A percentile compares a stretch with the other conserved stretches of the same genome.
phyloP scores from a whole-genome alignment of 1,140 invertebrate genomes.

The Leguminivora glycinivorella region DNA sequence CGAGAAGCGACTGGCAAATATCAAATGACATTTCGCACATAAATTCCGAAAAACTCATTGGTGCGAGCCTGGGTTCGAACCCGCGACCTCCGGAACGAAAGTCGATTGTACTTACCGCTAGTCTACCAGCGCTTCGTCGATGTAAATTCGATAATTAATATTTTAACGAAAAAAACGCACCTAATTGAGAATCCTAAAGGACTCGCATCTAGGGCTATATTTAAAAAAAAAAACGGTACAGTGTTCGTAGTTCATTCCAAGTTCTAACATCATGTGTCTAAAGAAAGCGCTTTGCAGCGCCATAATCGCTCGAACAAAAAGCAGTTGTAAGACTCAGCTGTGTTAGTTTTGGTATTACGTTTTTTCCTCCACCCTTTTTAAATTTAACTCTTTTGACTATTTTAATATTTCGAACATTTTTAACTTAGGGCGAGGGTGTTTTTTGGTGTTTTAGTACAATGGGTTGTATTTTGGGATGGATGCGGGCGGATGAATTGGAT shows the following conservation, averaged over 20 bases:
- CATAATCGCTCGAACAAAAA: constrained; percentile 31
- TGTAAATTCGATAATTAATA: too few relatives aligned
- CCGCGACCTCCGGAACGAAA: too few relatives aligned
- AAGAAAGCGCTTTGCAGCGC: constrained; percentile 33
- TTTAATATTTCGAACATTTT: constrained; percentile 77
- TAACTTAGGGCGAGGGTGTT: constrained; percentile 65
- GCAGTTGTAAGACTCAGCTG: constrained; percentile 67
- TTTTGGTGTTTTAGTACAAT: constrained; percentile 42
- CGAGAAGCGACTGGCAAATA: too few relatives aligned
- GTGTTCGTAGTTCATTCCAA: neutral
- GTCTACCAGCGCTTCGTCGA: too few relatives aligned
- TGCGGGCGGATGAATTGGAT: constrained; percentile 50
- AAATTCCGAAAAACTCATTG: too few relatives aligned
- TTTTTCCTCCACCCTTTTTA: constrained; percentile 70
- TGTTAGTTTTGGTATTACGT: constrained; percentile 73
- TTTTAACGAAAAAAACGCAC: too few relatives aligned
- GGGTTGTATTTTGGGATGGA: constrained; percentile 47
- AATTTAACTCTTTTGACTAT: constrained; percentile 78
- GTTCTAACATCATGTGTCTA: constrained; percentile 20
- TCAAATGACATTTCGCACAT: too few relatives aligned
- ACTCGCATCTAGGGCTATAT: too few relatives aligned
- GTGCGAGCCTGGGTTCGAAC: too few relatives aligned
- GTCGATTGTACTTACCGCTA: too few relatives aligned
- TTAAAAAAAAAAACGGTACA: neutral
- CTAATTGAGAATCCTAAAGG: too few relatives aligned